phyloP scores from a whole-genome alignment of 2,888 invertebrate species.

The Athrips mouffetella region DNA sequence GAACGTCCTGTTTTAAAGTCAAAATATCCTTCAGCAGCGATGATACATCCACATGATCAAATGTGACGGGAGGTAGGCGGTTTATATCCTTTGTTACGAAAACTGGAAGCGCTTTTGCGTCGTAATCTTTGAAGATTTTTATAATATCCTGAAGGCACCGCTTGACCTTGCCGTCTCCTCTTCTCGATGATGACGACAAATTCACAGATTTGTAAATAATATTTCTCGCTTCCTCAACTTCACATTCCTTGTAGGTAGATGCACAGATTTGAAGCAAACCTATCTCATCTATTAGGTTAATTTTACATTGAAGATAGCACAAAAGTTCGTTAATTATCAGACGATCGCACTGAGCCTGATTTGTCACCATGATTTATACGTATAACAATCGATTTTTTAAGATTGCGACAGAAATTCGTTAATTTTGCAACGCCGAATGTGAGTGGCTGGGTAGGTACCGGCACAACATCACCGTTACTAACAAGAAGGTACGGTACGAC shows the following conservation, averaged over 20 bases:
- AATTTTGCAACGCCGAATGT: too few relatives aligned
- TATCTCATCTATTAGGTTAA: not conserved
- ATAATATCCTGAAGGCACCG: not conserved
- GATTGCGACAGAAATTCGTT: too few relatives aligned
- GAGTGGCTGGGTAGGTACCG: too few relatives aligned
- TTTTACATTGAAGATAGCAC: not conserved
- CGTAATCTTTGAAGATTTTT: not conserved
- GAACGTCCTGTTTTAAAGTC: conserved; percentile 1
- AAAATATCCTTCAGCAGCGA: not conserved
- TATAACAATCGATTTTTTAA: too few relatives aligned
- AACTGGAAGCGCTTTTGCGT: not conserved
- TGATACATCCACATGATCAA: not conserved
- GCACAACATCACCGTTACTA: too few relatives aligned
- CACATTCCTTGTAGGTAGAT: not conserved
- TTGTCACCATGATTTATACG: too few relatives aligned
- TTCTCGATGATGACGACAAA: not conserved
- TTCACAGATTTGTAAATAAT: not conserved
- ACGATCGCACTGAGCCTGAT: too few relatives aligned
- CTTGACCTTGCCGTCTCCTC: not conserved
- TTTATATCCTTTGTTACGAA: not conserved
- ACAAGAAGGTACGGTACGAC: too few relatives aligned
- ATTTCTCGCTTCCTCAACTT: not conserved
- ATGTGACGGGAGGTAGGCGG: not conserved
- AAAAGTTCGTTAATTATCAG: not conserved
- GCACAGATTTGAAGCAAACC: not conserved